A percentile compares a stretch with the other conserved stretches of the same genome.
Evolutionary conservation across 2,888 invertebrate species (phyloP).

Genomic region (Nebria brevicollis): DNA sequence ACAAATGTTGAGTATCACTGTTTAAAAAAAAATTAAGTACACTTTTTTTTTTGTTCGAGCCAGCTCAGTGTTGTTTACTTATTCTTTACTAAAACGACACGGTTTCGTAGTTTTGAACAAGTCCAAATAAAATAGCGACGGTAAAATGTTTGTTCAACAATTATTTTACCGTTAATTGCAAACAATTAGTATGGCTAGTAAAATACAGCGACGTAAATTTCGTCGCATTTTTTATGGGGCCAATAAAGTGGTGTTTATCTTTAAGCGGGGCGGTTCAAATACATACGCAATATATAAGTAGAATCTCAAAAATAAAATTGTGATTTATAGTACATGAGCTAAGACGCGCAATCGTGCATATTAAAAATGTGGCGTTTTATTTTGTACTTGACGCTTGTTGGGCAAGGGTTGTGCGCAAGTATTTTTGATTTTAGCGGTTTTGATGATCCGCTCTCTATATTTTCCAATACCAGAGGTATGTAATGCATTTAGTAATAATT

Average conservation of each 20-base stretch:
- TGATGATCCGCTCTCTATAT: slow-evolving; percentile 46
- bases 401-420: slow-evolving; percentile 28
- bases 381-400: slow-evolving; percentile 25
- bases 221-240: neutral
- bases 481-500: neutral
- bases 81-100: slow-evolving; percentile 24
- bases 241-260: slow-evolving; percentile 6
- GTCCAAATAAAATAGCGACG: slow-evolving; percentile 25
- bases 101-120: slow-evolving; percentile 31
- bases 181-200: neutral
- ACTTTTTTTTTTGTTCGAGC: neutral
- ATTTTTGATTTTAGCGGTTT: slow-evolving; percentile 49
- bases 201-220: neutral
- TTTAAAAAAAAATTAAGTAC: neutral
- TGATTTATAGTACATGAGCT: neutral
- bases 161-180: slow-evolving; percentile 36
- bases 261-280: neutral
- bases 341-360: neutral
- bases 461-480: slow-evolving; percentile 46
- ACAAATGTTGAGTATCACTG: neutral
- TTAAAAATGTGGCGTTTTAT: slow-evolving; percentile 33
- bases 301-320: neutral
- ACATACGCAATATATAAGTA: neutral
- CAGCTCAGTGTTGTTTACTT: slow-evolving; percentile 9
- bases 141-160: slow-evolving; percentile 34